Evolutionary conservation across 2,797 vertebrate genomes (phyloP).

Genomic region (Peromyscus melanophrys): DNA sequence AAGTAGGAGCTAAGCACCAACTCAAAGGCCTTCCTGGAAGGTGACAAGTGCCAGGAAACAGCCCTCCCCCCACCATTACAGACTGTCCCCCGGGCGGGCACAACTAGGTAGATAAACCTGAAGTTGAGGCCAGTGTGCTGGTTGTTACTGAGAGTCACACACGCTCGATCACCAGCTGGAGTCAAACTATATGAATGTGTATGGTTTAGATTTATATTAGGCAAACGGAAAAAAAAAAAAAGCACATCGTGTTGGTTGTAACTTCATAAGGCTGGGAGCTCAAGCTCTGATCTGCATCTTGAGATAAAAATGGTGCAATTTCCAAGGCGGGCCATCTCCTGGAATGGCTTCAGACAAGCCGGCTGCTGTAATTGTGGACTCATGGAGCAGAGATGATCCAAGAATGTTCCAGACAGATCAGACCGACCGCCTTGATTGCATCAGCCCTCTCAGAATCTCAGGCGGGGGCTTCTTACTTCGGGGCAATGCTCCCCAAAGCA

Average conservation of each 20-base stretch:
- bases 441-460: conserved; percentile 83
- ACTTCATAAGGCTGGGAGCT: conserved; percentile 87
- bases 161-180: conserved; percentile 83
- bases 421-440: conserved; percentile 85
- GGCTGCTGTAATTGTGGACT: conserved; percentile 89
- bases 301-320: conserved; percentile 87
- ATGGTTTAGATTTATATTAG: conserved; percentile 83
- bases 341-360: conserved; percentile 89
- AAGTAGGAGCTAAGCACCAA: conserved; percentile 12
- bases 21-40: conserved; percentile 72
- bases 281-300: conserved; percentile 85
- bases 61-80: conserved; percentile 35
- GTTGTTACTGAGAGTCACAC: conserved; percentile 33
- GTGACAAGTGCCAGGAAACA: conserved; percentile 74
- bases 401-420: conserved; percentile 84
- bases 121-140: conserved; percentile 59
- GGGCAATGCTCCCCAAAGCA: not conserved
- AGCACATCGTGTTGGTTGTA: conserved; percentile 86
- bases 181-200: conserved; percentile 76
- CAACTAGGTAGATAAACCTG: conserved; percentile 81
- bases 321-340: conserved; percentile 87
- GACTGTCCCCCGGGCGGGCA: conserved; percentile 1
- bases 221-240: conserved; percentile 87
- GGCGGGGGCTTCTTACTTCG: not conserved
- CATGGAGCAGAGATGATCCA: conserved; percentile 86